Conservation (phyloP, 2,888 invertebrate genomes). For the Tolmerus cingulatus region DNA sequence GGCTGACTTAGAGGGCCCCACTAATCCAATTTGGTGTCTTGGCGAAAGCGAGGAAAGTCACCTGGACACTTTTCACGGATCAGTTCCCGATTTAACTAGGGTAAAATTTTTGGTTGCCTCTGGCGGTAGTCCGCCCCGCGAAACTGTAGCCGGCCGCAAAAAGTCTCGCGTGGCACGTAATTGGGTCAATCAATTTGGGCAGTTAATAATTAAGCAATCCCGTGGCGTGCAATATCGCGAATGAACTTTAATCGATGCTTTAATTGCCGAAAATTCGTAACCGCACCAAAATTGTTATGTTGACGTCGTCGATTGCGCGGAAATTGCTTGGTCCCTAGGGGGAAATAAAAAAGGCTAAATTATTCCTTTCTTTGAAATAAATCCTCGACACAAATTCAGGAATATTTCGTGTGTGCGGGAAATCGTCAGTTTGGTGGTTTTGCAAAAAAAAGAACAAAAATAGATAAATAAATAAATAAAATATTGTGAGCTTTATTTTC, state of each 20-base stretch:
- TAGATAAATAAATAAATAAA: background rate
- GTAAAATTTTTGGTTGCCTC: background rate
- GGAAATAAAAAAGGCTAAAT: background rate
- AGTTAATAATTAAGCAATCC: conserved; percentile 6
- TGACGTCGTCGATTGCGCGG: background rate
- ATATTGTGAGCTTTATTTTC: background rate
- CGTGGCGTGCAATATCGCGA: background rate
- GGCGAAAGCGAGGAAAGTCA: background rate
- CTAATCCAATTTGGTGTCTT: background rate
- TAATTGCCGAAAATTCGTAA: background rate
- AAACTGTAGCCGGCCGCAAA: background rate
- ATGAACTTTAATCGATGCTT: background rate
- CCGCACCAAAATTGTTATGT: background rate
- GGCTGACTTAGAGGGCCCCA: background rate
- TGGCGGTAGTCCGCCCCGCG: background rate
- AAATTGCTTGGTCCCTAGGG: background rate
- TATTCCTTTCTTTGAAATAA: background rate
- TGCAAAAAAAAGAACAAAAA: background rate
- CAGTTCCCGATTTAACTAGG: background rate
- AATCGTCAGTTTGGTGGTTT: background rate
- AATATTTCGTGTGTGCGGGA: background rate
- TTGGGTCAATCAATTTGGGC: conserved; percentile 20
- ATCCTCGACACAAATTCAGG: background rate
- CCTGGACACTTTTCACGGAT: background rate
- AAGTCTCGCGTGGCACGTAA: background rate